phyloP scores from a whole-genome alignment of 2,888 invertebrate species.

The Pollenia labialis region DNA sequence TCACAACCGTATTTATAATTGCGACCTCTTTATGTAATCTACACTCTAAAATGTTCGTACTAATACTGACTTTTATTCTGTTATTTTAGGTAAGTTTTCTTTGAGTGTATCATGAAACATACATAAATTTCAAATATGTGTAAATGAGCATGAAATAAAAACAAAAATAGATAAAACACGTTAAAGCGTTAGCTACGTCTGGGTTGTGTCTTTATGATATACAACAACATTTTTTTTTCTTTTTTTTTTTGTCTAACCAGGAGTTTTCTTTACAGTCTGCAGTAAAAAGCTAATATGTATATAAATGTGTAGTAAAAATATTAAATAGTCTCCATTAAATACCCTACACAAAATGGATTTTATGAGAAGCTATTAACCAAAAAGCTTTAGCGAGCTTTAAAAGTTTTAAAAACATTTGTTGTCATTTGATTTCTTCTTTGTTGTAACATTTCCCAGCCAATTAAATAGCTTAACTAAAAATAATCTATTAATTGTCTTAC shows the following conservation, averaged over 20 bases:
- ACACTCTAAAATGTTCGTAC: neutral
- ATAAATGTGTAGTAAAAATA: neutral
- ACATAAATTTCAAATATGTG: slow-evolving; percentile 22
- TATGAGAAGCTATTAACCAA: neutral
- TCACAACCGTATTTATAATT: no score
- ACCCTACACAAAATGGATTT: slow-evolving; percentile 16
- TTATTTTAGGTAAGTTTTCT: slow-evolving; percentile 4
- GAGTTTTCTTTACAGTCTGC: slow-evolving; percentile 8
- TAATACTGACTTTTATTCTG: neutral
- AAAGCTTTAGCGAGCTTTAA: no score
- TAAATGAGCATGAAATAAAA: slow-evolving; percentile 37
- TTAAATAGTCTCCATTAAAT: neutral
- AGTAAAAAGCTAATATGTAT: neutral
- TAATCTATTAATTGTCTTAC: no score
- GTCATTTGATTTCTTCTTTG: no score
- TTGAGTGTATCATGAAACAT: neutral
- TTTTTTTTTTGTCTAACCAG: slow-evolving; percentile 40
- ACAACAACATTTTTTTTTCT: slow-evolving; percentile 50
- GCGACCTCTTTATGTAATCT: no score
- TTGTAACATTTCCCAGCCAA: no score
- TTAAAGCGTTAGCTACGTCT: slow-evolving; percentile 64
- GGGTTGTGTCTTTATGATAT: slow-evolving; percentile 61
- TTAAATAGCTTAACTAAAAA: no score
- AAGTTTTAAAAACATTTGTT: no score
- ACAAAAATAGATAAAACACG: slow-evolving; percentile 67